These are phyloP conservation scores for Platysteira castanea DNA, from an alignment of 2,113 vertebrate genomes.

Conservation along the genomic window DNA sequence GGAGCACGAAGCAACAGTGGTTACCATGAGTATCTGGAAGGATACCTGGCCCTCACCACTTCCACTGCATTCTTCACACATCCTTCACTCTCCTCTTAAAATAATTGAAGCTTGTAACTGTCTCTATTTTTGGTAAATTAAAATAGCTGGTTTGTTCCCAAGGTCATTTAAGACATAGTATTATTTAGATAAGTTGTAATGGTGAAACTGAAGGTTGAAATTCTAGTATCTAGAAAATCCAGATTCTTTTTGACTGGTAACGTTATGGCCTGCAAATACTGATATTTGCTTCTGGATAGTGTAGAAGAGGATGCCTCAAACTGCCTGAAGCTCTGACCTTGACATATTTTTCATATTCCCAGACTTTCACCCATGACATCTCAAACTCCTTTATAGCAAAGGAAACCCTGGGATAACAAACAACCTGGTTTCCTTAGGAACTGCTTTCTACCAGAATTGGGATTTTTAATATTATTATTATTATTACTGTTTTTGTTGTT, in stretches of 20 bases:
- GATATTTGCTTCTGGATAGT: not conserved
- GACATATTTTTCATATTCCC: not conserved
- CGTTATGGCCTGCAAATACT: not conserved
- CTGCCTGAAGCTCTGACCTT: not conserved
- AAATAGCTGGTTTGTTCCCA: not conserved
- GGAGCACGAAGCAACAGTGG: not conserved
- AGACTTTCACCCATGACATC: not conserved
- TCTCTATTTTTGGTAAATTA: not conserved
- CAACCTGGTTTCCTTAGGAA: not conserved
- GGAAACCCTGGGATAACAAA: not conserved
- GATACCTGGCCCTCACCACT: not conserved
- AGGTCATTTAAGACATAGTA: not conserved
- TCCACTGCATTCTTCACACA: not conserved
- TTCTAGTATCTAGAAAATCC: not conserved
- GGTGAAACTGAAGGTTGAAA: not conserved
- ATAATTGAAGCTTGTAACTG: not conserved
- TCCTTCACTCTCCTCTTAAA: not conserved
- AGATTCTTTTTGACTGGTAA: not conserved
- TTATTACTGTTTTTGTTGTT: not conserved
- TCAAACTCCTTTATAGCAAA: not conserved
- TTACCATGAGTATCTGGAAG: not conserved
- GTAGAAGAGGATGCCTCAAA: not conserved
- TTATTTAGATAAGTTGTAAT: not conserved
- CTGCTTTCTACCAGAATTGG: not conserved
- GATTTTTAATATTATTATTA: not conserved